Conservation (phyloP, 2,113 vertebrate genomes). For the Dasyurus viverrinus region DNA sequence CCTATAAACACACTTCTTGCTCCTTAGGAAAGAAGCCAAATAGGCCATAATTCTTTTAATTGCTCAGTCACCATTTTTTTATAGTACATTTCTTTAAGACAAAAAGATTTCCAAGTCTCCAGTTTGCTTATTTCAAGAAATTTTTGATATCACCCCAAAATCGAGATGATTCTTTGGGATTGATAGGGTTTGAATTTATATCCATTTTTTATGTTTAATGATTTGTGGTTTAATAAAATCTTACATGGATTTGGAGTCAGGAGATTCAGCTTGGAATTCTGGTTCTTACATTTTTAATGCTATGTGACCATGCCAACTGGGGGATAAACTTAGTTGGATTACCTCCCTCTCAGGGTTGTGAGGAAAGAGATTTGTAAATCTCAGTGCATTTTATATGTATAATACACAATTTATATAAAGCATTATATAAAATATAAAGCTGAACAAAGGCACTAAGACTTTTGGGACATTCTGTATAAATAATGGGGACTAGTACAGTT, state of each 20-base stretch:
- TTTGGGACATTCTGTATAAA: background rate
- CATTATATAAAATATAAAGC: background rate
- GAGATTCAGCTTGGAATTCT: background rate
- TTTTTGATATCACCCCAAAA: background rate
- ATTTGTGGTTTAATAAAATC: background rate
- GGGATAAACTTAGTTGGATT: background rate
- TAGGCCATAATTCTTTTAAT: background rate
- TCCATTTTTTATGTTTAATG: background rate
- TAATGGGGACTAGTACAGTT: background rate
- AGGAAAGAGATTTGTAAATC: background rate
- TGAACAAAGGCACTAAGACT: background rate
- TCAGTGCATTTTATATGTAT: background rate
- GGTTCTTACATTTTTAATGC: background rate
- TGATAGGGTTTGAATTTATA: background rate
- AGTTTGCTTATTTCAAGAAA: background rate
- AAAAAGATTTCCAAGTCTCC: background rate
- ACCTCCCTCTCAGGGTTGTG: background rate
- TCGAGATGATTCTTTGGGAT: background rate
- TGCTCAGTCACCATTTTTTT: background rate
- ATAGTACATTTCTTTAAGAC: background rate
- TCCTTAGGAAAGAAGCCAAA: background rate
- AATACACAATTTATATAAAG: background rate
- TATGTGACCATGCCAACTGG: background rate
- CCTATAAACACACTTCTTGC: background rate
- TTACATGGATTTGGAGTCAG: background rate